Conservation (phyloP, 2,888 invertebrate genomes). For the Phortica okadai region DNA sequence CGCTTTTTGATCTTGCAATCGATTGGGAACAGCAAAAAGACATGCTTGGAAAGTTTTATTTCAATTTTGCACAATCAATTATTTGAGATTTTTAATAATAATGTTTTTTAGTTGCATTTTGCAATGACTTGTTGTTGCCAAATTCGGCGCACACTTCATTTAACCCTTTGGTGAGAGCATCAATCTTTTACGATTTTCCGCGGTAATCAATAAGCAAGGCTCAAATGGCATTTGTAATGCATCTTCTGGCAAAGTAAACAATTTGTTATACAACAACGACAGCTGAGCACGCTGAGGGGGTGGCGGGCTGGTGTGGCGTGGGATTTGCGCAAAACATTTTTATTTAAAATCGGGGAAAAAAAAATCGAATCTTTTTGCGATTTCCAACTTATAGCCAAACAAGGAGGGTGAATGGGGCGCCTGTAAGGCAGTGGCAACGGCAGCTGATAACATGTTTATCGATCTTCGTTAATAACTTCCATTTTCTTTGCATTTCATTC, state of each 20-base stretch:
- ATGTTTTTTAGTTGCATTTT: too few relatives aligned
- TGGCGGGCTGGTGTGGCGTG: not conserved
- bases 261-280: not conserved
- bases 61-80: too few relatives aligned
- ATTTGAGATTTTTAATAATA: too few relatives aligned
- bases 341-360: not conserved
- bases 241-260: not conserved
- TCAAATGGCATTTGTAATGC: not conserved
- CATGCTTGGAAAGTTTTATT: too few relatives aligned
- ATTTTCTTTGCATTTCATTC: not conserved
- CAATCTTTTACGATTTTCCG: constrained; percentile 5
- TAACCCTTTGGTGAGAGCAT: not conserved
- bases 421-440: not conserved
- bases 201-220: constrained; percentile 9
- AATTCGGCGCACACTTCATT: not conserved
- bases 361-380: too few relatives aligned
- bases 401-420: too few relatives aligned
- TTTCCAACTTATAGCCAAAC: too few relatives aligned
- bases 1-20: too few relatives aligned
- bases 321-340: not conserved
- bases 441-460: constrained; percentile 18
- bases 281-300: not conserved
- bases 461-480: constrained; percentile 7
- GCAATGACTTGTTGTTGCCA: not conserved
- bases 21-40: too few relatives aligned